These are phyloP conservation scores for Diphyllodes magnificus DNA, from an alignment of 2,113 vertebrate genomes.

Conservation along the genomic window DNA sequence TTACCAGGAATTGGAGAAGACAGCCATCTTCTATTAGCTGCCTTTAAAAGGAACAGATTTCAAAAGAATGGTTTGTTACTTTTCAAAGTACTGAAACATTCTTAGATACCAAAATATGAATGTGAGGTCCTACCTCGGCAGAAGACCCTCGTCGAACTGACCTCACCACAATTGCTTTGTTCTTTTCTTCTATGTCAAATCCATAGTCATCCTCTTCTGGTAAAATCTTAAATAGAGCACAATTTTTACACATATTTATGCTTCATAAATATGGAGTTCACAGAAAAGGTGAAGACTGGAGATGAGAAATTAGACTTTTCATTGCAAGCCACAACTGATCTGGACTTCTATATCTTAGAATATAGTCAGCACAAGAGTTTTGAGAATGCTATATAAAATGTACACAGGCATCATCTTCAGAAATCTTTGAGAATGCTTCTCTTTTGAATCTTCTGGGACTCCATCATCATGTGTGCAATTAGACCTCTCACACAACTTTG, in stretches of 20 bases:
- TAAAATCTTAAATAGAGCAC: slow-evolving; percentile 78
- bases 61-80: neutral
- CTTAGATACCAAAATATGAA: neutral
- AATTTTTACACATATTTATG: neutral
- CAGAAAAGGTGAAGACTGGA: neutral
- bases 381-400: neutral
- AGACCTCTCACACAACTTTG: neutral
- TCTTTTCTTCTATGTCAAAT: slow-evolving; percentile 96
- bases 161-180: slow-evolving; percentile 91
- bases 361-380: neutral
- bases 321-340: neutral
- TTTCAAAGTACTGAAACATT: neutral
- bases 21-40: neutral
- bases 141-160: slow-evolving; percentile 89
- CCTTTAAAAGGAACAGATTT: neutral
- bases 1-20: neutral
- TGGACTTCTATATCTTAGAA: neutral
- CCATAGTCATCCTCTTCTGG: slow-evolving; percentile 95
- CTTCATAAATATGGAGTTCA: neutral
- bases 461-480: neutral
- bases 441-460: neutral
- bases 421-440: neutral
- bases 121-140: slow-evolving; percentile 82
- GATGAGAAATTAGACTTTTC: neutral
- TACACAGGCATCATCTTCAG: neutral